Evolutionary conservation across 2,888 invertebrate genomes (phyloP), one percentile per base, ranked within the genome.

Genomic region (Linnaemya vulpina): DNA sequence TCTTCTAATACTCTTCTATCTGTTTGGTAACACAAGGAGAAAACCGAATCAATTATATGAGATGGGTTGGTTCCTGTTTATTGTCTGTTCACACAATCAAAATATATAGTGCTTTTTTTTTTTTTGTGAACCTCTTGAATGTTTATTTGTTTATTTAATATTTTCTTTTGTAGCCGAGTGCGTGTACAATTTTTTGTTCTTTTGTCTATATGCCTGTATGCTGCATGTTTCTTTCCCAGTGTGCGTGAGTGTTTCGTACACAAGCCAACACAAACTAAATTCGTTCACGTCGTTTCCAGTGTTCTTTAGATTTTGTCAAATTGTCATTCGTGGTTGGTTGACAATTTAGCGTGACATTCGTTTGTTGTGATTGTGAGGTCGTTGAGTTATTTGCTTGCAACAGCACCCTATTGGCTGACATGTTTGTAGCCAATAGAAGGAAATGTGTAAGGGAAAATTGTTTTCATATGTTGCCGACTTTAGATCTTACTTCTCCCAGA

Each of bases 31-130:
- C 58, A 58, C 51, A 38, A 11, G 11, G 9, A 11, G 62, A 4
- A 20, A 43, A 43, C 20, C 53, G 73, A 22, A 38, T 84, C 79
- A 67, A 81, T 76, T 68, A 65, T 70, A 75, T 82, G 63, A 80
- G 78, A 87, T 84, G 86, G 86, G 83, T 76, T 86, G 86, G 86
- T 87, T 87, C 86, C 86, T 86, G 83, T 67, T 74, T 83, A 82
- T 87, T 87, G 86, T 87, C 60, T 53, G 67, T 65, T 65, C 65
- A 60, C 43, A 71, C 46, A 55, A 46, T 63, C 49, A 55, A 62
- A 62, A 55, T 80, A 63, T 11, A 46, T 63, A 3, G 2, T 30
- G 5, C 5, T 30, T 30, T 30, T 3, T 30, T 30, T 30, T 51
- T 49, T 71, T 63, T 60, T 60, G 35, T 55, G 67, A 74, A 68